Percentiles rank a stretch among this genome's conserved stretches.
Evolutionary conservation across 2,888 invertebrate genomes (phyloP).

Genomic region (Malacosoma neustria): DNA sequence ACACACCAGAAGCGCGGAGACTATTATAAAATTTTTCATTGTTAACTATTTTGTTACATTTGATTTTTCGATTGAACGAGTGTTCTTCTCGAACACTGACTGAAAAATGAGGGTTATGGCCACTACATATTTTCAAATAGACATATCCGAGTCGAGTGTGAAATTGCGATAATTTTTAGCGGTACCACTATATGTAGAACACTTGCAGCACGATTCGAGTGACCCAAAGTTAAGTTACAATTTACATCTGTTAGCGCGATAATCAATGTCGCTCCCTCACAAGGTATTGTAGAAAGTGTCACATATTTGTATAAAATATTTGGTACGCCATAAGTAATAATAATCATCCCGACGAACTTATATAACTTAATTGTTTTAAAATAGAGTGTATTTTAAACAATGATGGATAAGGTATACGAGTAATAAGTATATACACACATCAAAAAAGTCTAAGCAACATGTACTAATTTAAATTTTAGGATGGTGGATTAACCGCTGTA

Average conservation of each 20-base stretch:
- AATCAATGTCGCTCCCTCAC: slow-evolving; percentile 41
- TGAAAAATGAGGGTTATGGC: slow-evolving; percentile 40
- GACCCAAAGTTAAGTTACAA: slow-evolving; percentile 44
- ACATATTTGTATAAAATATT: slow-evolving; percentile 58
- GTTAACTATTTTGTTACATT: slow-evolving; percentile 31
- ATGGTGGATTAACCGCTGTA: too few relatives aligned
- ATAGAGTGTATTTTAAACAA: too few relatives aligned
- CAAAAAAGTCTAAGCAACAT: too few relatives aligned
- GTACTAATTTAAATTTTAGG: too few relatives aligned
- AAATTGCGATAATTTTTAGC: slow-evolving; percentile 68
- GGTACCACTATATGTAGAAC: slow-evolving; percentile 62
- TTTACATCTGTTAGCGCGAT: slow-evolving; percentile 60
- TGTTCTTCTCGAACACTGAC: slow-evolving; percentile 36
- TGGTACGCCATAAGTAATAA: slow-evolving; percentile 23
- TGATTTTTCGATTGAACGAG: slow-evolving; percentile 23
- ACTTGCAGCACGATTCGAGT: slow-evolving; percentile 46
- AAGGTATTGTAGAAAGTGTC: slow-evolving; percentile 54
- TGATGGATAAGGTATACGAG: too few relatives aligned
- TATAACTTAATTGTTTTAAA: too few relatives aligned
- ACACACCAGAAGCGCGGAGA: slow-evolving; percentile 31
- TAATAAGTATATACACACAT: too few relatives aligned
- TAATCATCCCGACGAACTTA: too few relatives aligned
- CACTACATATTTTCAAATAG: slow-evolving; percentile 34
- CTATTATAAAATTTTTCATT: slow-evolving; percentile 36
- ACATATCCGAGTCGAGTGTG: slow-evolving; percentile 24